phyloP scores from a whole-genome alignment of 2,113 vertebrate genomes.

The Nestor notabilis region DNA sequence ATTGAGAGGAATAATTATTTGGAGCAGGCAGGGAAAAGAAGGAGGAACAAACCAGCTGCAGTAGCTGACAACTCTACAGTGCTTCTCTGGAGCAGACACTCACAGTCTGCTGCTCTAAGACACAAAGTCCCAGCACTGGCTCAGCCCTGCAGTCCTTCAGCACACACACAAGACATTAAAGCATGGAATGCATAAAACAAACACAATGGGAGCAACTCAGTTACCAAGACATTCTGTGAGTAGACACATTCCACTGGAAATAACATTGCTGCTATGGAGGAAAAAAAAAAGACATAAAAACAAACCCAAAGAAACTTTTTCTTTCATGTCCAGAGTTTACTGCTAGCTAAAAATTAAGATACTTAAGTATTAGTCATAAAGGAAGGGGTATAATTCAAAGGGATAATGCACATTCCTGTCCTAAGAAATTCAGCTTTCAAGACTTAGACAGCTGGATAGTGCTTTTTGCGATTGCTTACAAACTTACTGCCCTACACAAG shows the following conservation, averaged over 20 bases:
- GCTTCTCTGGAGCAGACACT: not conserved
- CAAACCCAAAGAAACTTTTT: not conserved
- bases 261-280: not conserved
- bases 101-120: not conserved
- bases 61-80: not conserved
- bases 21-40: not conserved
- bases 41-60: not conserved
- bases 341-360: not conserved
- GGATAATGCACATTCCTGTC: not conserved
- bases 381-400: not conserved
- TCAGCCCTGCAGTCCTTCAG: not conserved
- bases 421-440: not conserved
- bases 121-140: not conserved
- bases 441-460: not conserved
- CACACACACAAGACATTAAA: not conserved
- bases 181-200: not conserved
- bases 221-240: not conserved
- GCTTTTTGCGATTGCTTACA: not conserved
- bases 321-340: not conserved
- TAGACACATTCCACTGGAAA: not conserved
- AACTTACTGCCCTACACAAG: not conserved
- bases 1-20: not conserved
- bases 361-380: not conserved
- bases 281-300: not conserved
- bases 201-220: not conserved